These are phyloP conservation scores for Gulo gulo DNA, from an alignment of 2,113 vertebrate species.

Conservation along the genomic window DNA sequence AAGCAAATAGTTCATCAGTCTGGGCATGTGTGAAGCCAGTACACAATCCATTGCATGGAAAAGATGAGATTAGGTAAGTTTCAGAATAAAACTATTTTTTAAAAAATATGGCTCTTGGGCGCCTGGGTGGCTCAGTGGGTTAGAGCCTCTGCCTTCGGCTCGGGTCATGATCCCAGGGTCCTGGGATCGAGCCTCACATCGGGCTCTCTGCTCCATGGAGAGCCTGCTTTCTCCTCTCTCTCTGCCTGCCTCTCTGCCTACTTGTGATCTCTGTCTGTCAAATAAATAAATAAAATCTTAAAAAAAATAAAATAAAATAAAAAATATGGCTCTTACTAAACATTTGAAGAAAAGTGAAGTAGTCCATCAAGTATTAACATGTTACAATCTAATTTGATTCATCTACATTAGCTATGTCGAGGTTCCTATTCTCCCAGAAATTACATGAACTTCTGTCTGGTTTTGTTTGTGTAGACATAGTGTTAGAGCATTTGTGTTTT, in stretches of 20 bases:
- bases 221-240: no score
- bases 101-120: background rate
- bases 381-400: background rate
- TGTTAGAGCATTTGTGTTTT: background rate
- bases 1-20: conserved; percentile 57
- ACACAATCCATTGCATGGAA: background rate
- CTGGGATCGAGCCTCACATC: no score
- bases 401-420: background rate
- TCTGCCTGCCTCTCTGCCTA: no score
- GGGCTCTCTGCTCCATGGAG: no score
- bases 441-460: background rate
- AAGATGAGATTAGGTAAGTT: conserved; percentile 41
- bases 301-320: no score
- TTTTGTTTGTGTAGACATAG: background rate
- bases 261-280: no score
- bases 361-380: background rate
- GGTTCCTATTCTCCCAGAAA: background rate
- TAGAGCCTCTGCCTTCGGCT: no score
- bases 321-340: background rate
- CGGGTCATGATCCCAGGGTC: no score
- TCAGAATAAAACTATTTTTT: conserved; percentile 30
- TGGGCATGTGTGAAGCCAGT: background rate
- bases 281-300: no score
- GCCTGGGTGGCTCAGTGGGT: no score
- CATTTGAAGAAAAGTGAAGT: conserved; percentile 49